Conservation (phyloP, 2,113 vertebrate species). For the Phyllopteryx taeniolatus region DNA sequence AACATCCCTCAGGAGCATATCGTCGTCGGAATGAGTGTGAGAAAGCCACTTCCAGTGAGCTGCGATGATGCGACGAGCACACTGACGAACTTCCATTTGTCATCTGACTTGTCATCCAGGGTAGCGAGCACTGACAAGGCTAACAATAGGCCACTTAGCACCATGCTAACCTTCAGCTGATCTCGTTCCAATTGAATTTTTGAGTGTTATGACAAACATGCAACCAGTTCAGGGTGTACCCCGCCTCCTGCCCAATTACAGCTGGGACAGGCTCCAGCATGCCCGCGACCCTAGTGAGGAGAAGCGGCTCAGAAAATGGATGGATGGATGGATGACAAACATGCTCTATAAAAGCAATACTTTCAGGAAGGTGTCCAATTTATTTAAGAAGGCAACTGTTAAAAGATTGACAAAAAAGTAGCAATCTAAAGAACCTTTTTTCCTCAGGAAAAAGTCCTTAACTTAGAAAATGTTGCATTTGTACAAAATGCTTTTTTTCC, state of each 20-base stretch:
- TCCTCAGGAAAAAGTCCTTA: too few relatives aligned
- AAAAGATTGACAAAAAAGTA: too few relatives aligned
- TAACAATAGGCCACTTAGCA: conserved; percentile 3
- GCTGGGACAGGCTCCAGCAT: too few relatives aligned
- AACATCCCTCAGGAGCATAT: not conserved
- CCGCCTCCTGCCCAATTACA: too few relatives aligned
- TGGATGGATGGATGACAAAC: too few relatives aligned
- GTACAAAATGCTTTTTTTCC: too few relatives aligned
- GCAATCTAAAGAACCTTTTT: too few relatives aligned
- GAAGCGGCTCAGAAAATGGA: too few relatives aligned
- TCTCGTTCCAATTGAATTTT: not conserved
- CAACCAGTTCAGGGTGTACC: too few relatives aligned
- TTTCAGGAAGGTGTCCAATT: not conserved
- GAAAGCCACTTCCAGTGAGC: not conserved
- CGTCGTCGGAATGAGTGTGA: not conserved
- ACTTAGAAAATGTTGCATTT: too few relatives aligned
- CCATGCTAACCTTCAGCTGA: not conserved
- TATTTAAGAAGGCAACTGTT: not conserved
- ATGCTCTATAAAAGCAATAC: not conserved
- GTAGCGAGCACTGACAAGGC: not conserved
- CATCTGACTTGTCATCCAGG: conserved; percentile 7
- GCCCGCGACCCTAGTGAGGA: too few relatives aligned
- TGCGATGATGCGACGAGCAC: not conserved
- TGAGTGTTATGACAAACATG: not conserved
- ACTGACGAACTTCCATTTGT: conserved; percentile 16